phyloP scores from a whole-genome alignment of 2,797 vertebrate species.

The Scomberomorus guttatus region DNA sequence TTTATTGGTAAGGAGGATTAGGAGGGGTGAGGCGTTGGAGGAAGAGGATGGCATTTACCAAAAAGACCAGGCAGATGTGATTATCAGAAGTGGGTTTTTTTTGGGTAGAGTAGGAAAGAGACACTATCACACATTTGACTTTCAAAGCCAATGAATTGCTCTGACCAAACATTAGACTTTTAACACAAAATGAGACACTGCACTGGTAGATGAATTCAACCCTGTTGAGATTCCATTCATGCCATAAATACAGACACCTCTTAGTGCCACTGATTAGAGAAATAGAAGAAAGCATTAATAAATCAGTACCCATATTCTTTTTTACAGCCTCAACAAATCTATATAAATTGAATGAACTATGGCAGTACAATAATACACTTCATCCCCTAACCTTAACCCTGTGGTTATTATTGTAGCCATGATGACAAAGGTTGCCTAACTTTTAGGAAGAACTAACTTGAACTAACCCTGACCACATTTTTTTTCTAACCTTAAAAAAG shows the following conservation, averaged over 20 bases:
- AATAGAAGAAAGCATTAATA: no score
- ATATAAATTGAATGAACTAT: no score
- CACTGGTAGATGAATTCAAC: not conserved
- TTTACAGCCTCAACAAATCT: no score
- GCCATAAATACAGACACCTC: not conserved
- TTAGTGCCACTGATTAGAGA: not conserved
- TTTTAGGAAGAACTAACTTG: no score
- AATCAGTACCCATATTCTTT: no score
- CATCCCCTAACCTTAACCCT: no score
- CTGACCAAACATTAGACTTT: not conserved
- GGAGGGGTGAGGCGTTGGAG: conserved; percentile 17
- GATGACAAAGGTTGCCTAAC: no score
- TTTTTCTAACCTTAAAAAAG: no score
- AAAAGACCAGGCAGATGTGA: conserved; percentile 34
- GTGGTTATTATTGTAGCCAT: no score
- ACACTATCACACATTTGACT: not conserved
- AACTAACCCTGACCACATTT: no score
- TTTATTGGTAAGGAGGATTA: conserved; percentile 60
- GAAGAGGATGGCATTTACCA: conserved; percentile 55
- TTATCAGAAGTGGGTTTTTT: not conserved
- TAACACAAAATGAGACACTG: not conserved
- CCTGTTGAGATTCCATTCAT: not conserved
- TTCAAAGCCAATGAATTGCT: not conserved
- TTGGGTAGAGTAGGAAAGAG: not conserved
- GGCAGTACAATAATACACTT: no score